Conservation (phyloP, 2,113 vertebrate genomes). For the Grammomys dolichurus region DNA sequence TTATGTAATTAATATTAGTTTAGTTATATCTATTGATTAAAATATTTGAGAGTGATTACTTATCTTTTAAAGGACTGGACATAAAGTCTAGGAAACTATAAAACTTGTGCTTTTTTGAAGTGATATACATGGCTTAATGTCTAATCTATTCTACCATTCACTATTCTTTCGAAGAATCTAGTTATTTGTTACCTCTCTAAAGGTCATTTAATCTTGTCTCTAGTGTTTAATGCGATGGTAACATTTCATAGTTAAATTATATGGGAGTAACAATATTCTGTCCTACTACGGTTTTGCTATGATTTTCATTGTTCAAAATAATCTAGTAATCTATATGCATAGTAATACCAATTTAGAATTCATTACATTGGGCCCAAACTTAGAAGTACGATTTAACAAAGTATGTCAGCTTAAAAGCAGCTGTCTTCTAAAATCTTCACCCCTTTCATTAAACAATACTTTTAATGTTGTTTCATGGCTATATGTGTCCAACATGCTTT, state of each 20-base stretch:
- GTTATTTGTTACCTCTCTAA: not conserved
- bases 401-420: not conserved
- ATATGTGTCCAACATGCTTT: slow-evolving; percentile 8
- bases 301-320: not conserved
- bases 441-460: slow-evolving; percentile 1
- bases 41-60: slow-evolving; percentile 6
- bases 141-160: not conserved
- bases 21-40: slow-evolving; percentile 46
- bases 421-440: not conserved
- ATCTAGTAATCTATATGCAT: not conserved
- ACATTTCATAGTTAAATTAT: not conserved
- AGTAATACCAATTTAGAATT: not conserved
- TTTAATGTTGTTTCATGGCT: slow-evolving; percentile 5
- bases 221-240: slow-evolving; percentile 3
- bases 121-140: not conserved
- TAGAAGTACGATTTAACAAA: not conserved
- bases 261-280: not conserved
- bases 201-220: not conserved
- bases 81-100: not conserved
- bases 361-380: not conserved
- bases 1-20: slow-evolving; percentile 38
- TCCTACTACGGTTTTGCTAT: not conserved
- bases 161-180: slow-evolving; percentile 12
- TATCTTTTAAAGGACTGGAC: not conserved
- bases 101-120: not conserved